phyloP scores from a whole-genome alignment of 2,797 vertebrate genomes.

The Falco novaeseelandiae region DNA sequence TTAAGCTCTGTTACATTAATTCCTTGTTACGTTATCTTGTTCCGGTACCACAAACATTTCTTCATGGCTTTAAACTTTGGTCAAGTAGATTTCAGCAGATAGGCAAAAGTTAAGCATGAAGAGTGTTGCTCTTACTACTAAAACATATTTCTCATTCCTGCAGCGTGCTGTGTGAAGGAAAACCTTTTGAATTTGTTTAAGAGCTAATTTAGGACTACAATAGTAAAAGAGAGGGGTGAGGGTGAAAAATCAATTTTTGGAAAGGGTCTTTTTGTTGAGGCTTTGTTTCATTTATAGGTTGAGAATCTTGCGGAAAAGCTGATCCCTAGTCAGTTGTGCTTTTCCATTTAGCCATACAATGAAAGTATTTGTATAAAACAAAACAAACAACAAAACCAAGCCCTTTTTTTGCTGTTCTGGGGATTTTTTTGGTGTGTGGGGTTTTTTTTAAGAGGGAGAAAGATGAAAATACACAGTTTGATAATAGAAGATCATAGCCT shows the following conservation, averaged over 20 bases:
- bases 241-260: neutral
- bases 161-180: neutral
- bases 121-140: neutral
- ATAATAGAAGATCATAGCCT: neutral
- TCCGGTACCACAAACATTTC: neutral
- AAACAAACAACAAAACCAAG: neutral
- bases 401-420: neutral
- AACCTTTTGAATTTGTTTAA: neutral
- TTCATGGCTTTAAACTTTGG: neutral
- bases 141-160: neutral
- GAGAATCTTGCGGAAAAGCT: neutral
- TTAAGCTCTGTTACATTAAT: neutral
- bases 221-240: neutral
- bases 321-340: neutral
- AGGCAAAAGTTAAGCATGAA: neutral
- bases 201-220: neutral
- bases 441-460: neutral
- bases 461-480: neutral
- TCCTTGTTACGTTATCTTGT: neutral
- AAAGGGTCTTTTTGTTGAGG: neutral
- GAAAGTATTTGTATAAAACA: neutral
- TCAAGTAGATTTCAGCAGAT: neutral
- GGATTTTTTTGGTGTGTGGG: neutral
- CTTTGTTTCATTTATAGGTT: neutral
- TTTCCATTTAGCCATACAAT: neutral